Conservation (phyloP, 2,113 vertebrate species). For the Anoura caudifer region DNA sequence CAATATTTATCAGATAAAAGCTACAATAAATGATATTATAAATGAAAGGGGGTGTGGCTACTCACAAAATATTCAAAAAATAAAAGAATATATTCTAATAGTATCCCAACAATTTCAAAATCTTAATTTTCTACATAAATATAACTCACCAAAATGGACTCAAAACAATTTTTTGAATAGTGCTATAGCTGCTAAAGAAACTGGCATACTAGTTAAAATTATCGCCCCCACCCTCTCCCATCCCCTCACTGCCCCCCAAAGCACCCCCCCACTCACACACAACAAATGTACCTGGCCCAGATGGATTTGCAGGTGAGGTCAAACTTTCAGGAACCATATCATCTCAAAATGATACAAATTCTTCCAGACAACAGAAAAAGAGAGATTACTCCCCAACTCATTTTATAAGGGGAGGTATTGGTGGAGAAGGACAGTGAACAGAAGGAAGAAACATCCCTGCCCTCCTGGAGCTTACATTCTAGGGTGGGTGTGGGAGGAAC, state of each 20-base stretch:
- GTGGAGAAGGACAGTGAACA: neutral
- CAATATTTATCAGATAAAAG: neutral
- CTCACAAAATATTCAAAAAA: neutral
- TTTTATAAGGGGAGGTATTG: neutral
- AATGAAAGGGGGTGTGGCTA: neutral
- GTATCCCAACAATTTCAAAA: neutral
- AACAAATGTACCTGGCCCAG: neutral
- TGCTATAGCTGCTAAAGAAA: neutral
- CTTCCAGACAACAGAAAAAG: neutral
- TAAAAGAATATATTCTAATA: neutral
- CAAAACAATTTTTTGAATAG: neutral
- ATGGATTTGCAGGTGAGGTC: neutral
- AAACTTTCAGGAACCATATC: neutral
- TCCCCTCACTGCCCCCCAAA: neutral
- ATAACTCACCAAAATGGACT: neutral
- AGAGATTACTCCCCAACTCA: neutral
- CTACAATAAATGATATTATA: neutral
- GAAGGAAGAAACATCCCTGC: neutral
- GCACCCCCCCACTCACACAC: accelerated
- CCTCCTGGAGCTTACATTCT: neutral
- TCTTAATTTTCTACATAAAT: neutral
- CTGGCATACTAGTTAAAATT: neutral
- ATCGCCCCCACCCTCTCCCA: neutral
- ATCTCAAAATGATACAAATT: neutral
- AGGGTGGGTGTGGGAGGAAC: neutral